These are phyloP conservation scores for Carabus problematicus DNA, from an alignment of 2,888 invertebrate genomes.

Conservation along the genomic window DNA sequence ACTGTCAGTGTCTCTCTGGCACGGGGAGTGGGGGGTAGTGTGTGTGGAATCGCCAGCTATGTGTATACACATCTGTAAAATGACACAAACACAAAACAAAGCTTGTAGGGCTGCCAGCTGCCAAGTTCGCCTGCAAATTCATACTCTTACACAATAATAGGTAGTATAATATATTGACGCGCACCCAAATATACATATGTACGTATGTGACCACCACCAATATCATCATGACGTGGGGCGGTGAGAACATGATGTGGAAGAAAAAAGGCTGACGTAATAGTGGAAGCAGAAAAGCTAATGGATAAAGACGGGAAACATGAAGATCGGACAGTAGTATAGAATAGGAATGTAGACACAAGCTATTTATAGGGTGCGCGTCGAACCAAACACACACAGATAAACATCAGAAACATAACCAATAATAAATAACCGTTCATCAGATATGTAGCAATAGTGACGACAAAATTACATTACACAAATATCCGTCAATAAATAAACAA, in stretches of 20 bases:
- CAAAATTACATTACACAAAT: too few species aligned
- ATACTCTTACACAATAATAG: neutral
- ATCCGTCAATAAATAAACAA: slow-evolving; percentile 9
- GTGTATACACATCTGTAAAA: slow-evolving; percentile 39
- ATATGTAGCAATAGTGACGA: too few species aligned
- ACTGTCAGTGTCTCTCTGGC: too few species aligned
- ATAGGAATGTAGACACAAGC: neutral
- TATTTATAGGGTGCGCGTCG: slow-evolving; percentile 1
- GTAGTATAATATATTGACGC: too few species aligned
- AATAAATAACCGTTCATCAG: neutral
- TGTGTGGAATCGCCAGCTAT: slow-evolving; percentile 37
- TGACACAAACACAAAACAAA: slow-evolving; percentile 35
- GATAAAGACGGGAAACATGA: too few species aligned
- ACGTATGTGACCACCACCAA: slow-evolving; percentile 7
- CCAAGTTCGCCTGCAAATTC: slow-evolving; percentile 19
- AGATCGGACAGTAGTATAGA: too few species aligned
- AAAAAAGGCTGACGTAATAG: too few species aligned
- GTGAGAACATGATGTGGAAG: slow-evolving; percentile 13
- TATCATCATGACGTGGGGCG: too few species aligned
- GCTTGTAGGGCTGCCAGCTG: slow-evolving; percentile 37
- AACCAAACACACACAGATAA: slow-evolving; percentile 10
- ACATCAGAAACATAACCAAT: slow-evolving; percentile 13
- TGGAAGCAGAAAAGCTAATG: too few species aligned
- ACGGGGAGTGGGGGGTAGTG: too few species aligned
- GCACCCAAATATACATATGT: too few species aligned